Base-by-base conservation (phyloP, 2,797 vertebrate genomes). In the Ceryle rudis region DNA sequence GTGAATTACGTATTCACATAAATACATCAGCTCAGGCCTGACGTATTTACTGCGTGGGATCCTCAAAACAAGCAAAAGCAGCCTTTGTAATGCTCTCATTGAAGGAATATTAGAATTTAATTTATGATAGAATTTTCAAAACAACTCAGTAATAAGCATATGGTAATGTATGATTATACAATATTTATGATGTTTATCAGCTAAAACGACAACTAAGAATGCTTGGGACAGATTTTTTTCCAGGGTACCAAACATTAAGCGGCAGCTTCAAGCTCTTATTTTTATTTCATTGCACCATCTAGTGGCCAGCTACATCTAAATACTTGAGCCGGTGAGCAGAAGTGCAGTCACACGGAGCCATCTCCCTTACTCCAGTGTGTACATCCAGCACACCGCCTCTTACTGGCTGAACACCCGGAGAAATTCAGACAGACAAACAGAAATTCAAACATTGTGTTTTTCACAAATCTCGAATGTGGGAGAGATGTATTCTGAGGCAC, bases 241-340 rank as follows among this genome's bases (percentile, higher is more conserved):
- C 14, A 3, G 18, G 39, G 6, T 5, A 14, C 15, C 13, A 11
- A 47, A 5, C 13, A 1, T 4, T 4, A 18, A 44, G 60, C 23
- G 5, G 33, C 1, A 4, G 14, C 71, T 33, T 22, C 9, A 35
- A 52, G 35, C n/a, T 22, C 20, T 70, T 87, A 72, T 86, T 94
- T 95, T 81, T 62, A 86, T 96, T 97, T 81, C 86, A 35, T 86
- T 88, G 70, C 93, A 86, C 97, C 97, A 97, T 96, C 97, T 97
- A 94, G 97, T 85, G 97, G 97, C 46, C 88, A 69, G 41, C 49
- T 2, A 2, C 29, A 6, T 37, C 33, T 35, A 47, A 55, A 5
- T 26, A 10, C 65, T 62, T 28, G 17, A 41, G 4, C 16, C 2
- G 11, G 35, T 29, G 3, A 29, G 22, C 39, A 51, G 31, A 5